phyloP scores from a whole-genome alignment of 2,797 vertebrate species.

The Characodon lateralis region DNA sequence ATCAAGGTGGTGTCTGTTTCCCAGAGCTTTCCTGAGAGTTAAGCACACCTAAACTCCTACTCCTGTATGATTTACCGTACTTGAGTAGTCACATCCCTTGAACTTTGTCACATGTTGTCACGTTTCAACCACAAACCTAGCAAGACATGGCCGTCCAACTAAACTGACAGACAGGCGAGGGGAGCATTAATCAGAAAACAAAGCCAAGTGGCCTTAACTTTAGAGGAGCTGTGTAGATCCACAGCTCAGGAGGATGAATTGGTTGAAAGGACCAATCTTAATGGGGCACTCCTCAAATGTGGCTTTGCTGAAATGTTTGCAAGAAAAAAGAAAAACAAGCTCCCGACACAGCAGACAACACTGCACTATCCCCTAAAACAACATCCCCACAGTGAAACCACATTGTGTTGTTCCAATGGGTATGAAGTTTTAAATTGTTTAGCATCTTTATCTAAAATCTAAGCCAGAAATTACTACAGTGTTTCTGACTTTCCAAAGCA shows the following conservation, averaged over 20 bases:
- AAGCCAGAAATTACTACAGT: background rate
- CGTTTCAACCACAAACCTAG: background rate
- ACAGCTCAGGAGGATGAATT: background rate
- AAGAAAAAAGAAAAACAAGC: background rate
- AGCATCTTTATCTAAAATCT: background rate
- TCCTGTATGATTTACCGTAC: background rate
- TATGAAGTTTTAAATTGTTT: background rate
- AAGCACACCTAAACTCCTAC: background rate
- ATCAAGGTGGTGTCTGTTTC: conserved; percentile 51
- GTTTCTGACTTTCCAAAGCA: background rate
- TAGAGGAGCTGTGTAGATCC: background rate
- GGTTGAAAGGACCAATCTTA: background rate
- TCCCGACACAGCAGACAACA: background rate
- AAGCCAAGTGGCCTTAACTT: background rate
- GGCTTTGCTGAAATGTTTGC: no score
- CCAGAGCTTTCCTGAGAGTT: background rate
- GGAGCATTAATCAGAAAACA: background rate
- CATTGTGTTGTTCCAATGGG: background rate
- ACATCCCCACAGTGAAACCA: background rate
- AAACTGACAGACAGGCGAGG: background rate
- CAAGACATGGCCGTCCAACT: no score
- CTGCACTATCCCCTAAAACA: background rate
- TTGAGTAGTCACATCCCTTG: background rate
- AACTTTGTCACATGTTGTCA: background rate
- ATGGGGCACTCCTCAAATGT: background rate